These are phyloP conservation scores for Eulemur albifrons DNA, from an alignment of 2,797 vertebrate genomes.

Conservation along the genomic window DNA sequence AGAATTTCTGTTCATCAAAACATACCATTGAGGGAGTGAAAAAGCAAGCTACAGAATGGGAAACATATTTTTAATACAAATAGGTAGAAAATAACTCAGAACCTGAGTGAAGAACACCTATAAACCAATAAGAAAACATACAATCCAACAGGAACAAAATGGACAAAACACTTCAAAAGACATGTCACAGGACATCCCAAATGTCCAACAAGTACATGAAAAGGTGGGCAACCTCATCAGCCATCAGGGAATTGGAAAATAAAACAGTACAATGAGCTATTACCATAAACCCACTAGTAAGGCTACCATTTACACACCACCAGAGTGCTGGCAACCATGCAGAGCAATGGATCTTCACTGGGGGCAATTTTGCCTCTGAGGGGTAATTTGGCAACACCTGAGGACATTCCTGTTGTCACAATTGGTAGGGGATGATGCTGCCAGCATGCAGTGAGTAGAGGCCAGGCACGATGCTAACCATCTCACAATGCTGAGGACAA, in stretches of 20 bases:
- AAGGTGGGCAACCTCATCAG: neutral
- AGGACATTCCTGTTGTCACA: neutral
- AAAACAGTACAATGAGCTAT: neutral
- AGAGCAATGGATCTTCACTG: neutral
- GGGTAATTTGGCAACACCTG: neutral
- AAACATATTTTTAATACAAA: neutral
- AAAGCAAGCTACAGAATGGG: neutral
- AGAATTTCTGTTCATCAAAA: neutral
- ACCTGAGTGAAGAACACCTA: neutral
- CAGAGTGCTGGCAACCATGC: neutral
- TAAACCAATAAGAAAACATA: neutral
- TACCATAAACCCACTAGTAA: neutral
- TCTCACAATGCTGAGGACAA: neutral
- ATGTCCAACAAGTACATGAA: neutral
- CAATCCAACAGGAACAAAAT: neutral
- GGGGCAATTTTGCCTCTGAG: fast-evolving
- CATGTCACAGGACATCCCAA: neutral
- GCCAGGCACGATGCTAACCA: neutral
- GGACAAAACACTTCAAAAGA: neutral
- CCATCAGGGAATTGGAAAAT: neutral
- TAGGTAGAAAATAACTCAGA: neutral
- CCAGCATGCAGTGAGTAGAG: neutral
- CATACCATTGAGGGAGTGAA: neutral
- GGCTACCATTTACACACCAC: neutral
- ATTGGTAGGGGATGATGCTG: neutral